Conservation (phyloP, 2,888 invertebrate species). For the Cosmopolites sordidus region DNA sequence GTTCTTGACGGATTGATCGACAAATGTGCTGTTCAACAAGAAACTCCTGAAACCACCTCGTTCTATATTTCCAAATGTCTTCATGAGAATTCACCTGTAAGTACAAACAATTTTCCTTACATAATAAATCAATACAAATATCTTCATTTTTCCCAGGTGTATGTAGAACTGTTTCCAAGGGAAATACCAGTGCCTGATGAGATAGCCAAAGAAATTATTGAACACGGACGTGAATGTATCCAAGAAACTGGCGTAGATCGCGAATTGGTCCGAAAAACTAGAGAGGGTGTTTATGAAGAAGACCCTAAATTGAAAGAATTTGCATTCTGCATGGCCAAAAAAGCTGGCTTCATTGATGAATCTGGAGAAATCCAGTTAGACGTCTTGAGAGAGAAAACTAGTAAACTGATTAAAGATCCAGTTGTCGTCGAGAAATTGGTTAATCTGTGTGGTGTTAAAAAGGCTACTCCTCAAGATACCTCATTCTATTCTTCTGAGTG, state of each 20-base stretch:
- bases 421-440: conserved; percentile 19
- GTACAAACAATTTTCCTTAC: no score
- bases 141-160: conserved; percentile 3
- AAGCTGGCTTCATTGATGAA: conserved; percentile 18
- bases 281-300: conserved; percentile 20
- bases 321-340: conserved; percentile 22
- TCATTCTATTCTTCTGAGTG: conserved; percentile 26
- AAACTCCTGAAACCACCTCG: conserved; percentile 28
- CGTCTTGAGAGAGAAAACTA: conserved; percentile 11
- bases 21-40: conserved; percentile 27
- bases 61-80: conserved; percentile 26
- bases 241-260: conserved; percentile 17
- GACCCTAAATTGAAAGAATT: conserved; percentile 23
- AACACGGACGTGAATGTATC: conserved; percentile 16
- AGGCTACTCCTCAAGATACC: conserved; percentile 28
- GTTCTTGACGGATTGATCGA: conserved; percentile 19
- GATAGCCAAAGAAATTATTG: conserved; percentile 4
- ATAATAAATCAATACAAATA: no score
- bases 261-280: conserved; percentile 10
- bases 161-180: conserved; percentile 4
- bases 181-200: conserved; percentile 10
- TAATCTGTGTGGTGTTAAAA: conserved; percentile 25
- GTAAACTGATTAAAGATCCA: conserved; percentile 9
- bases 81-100: conserved; percentile 19
- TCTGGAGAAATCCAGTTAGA: conserved; percentile 18